A percentile compares a stretch with the other conserved stretches of the same genome.
Conservation (phyloP, 2,888 invertebrate species). For the Eupithecia dodoneata region DNA sequence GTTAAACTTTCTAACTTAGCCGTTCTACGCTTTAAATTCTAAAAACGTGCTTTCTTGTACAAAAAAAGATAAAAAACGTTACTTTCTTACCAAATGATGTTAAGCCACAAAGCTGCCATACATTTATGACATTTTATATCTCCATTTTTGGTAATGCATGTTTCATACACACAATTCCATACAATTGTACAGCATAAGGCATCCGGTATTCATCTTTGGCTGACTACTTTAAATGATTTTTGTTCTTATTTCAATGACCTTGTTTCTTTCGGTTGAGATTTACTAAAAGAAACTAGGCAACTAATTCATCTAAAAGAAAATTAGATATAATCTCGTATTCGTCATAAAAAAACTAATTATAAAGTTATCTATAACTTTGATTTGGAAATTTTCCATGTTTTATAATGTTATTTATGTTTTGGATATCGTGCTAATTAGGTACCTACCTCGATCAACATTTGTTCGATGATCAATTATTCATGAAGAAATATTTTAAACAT, state of each 20-base stretch:
- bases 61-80: neutral
- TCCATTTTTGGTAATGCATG: neutral
- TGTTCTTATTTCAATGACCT: neutral
- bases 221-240: neutral
- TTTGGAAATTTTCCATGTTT: neutral
- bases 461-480: neutral
- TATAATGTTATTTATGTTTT: neutral
- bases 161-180: neutral
- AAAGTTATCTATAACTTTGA: neutral
- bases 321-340: neutral
- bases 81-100: neutral
- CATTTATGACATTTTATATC: neutral
- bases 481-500: neutral
- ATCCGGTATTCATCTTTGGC: neutral
- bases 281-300: neutral
- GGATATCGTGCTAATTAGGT: neutral
- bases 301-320: neutral
- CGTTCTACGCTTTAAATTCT: neutral
- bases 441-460: neutral
- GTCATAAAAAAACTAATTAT: neutral
- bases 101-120: neutral
- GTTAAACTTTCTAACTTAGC: neutral
- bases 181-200: neutral
- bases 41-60: neutral
- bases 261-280: neutral